Percentiles rank a stretch among this genome's conserved stretches.
These are phyloP conservation scores for Nettapus auritus DNA, from an alignment of 2,113 vertebrate genomes.

Conservation along the genomic window DNA sequence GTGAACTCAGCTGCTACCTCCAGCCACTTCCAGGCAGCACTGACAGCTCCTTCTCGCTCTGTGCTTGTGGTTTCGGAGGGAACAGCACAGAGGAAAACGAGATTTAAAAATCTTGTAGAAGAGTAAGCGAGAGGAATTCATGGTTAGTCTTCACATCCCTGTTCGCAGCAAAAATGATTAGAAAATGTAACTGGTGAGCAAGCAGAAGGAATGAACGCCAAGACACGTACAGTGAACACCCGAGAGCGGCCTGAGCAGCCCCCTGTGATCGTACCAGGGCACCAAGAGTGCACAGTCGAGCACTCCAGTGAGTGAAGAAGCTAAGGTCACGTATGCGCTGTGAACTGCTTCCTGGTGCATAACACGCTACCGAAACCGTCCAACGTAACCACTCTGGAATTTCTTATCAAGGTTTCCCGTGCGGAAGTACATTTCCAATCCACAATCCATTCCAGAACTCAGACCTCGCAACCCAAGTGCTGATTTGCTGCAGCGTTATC, in stretches of 20 bases:
- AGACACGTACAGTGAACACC: background rate
- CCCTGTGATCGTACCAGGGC: background rate
- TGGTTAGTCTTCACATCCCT: background rate
- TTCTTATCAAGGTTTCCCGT: background rate
- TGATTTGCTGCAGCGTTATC: background rate
- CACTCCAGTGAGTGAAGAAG: background rate
- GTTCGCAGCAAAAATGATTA: background rate
- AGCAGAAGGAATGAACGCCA: background rate
- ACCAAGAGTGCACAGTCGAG: background rate
- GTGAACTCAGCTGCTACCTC: slow-evolving; percentile 15
- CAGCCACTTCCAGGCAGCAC: background rate
- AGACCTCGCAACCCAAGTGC: background rate
- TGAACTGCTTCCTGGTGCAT: background rate
- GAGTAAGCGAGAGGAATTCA: background rate
- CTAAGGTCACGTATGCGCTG: rapidly evolving
- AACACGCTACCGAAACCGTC: background rate
- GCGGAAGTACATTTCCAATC: background rate
- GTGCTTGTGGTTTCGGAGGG: background rate
- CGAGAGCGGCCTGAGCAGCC: background rate
- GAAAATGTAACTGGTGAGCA: background rate
- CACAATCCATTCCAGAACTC: background rate
- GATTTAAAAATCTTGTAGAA: background rate
- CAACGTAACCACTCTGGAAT: background rate
- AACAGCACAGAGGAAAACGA: background rate
- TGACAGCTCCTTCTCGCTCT: background rate